Base-by-base conservation (phyloP, 2,797 vertebrate species). In the Gambelia wislizenii region DNA sequence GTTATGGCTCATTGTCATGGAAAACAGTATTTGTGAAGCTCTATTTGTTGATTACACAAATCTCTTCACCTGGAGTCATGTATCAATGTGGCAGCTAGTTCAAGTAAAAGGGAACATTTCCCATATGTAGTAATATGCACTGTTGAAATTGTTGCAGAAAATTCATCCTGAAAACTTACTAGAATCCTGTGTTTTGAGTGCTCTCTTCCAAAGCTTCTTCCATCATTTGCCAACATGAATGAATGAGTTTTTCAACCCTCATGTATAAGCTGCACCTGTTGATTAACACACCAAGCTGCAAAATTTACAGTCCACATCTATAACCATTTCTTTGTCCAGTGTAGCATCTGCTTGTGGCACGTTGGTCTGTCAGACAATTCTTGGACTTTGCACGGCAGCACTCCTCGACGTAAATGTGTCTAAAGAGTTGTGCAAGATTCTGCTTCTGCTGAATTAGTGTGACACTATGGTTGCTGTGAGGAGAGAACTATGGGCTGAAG, bases 1-100 rank as follows among this genome's bases (percentile, higher is more conserved):
- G 7, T 27, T 6, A 39, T 54, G 61, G 42, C n/a, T 79, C n/a
- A 79, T 9, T 39, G 22, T 80, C 39, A 30, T 6, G 44, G n/a
- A 39, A 69, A 78, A 12, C 5, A 36, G 25, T 54, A 52, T 69
- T 52, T 79, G 13, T 39, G 64, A 79, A 80, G 47, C 56, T 47
- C 77, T 54, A 16, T 52, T 70, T 54, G 61, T 70, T 87, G 69
- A 85, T 56, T 85, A 75, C 36, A 6, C 83, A 85, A 49, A 33
- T 22, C 56, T 67, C 81, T 84, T 70, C 67, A 12, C 52, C 83
- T 4, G 52, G 56, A 85, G 42, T 42, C 49, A 39, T 85, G 44
- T 49, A 18, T 6, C 49, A 52, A 85, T 18, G 52, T 30, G 49
- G 70, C 67, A 54, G 25, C 4, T 12, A 70, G 64, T 70, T 72